phyloP scores from a whole-genome alignment of 2,797 vertebrate genomes.

The Hyperoplus lanceolatus region DNA sequence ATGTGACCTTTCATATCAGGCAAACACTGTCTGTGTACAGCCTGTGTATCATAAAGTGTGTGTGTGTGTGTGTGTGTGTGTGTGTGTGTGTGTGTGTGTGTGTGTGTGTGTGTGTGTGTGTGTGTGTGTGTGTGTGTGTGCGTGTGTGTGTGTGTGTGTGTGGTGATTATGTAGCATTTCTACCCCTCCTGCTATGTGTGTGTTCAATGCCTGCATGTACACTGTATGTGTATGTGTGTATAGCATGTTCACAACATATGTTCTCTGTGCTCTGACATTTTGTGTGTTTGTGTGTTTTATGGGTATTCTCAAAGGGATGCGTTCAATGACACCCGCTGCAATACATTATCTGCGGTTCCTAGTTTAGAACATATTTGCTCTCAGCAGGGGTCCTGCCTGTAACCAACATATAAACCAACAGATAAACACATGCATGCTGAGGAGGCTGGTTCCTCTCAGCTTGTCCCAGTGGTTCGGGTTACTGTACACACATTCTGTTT shows the following conservation, averaged over 20 bases:
- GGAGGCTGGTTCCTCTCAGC: conserved; percentile 50
- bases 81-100: conserved; percentile 37
- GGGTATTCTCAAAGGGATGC: conserved; percentile 66
- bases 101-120: conserved; percentile 12
- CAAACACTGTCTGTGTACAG: conserved; percentile 57
- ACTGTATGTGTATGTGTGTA: not conserved
- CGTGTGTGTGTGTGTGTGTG: conserved; percentile 23
- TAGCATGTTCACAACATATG: conserved; percentile 60
- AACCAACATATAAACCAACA: conserved; percentile 72
- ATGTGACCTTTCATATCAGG: conserved; percentile 78
- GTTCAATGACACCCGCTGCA: conserved; percentile 66
- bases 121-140: conserved; percentile 26
- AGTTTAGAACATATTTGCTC: conserved; percentile 78
- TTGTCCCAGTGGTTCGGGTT: conserved; percentile 34
- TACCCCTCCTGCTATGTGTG: conserved; percentile 33
- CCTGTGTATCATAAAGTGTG: conserved; percentile 21
- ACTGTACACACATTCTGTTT: conserved; percentile 19
- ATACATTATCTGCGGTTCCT: conserved; percentile 67
- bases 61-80: conserved; percentile 24
- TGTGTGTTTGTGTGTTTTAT: conserved; percentile 58
- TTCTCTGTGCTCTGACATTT: conserved; percentile 58
- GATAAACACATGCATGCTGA: conserved; percentile 63
- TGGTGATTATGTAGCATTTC: conserved; percentile 38
- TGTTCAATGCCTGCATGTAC: conserved; percentile 33
- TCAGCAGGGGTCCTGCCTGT: conserved; percentile 71